Percentiles rank a stretch among this genome's conserved stretches.
Conservation (phyloP, 2,797 vertebrate genomes). For the Eurystomus glaucurus region DNA sequence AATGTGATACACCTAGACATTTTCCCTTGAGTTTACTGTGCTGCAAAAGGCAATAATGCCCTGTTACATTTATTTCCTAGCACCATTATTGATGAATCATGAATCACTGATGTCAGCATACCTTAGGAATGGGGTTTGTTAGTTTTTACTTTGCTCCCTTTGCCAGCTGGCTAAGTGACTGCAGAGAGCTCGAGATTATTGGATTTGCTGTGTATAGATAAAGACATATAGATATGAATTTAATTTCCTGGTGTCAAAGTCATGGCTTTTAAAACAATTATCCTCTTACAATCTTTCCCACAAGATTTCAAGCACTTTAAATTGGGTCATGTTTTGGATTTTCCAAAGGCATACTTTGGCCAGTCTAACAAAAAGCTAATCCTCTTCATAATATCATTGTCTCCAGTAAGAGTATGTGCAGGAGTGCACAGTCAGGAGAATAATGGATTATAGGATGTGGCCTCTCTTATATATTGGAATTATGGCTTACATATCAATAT, state of each 20-base stretch:
- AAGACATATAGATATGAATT: slow-evolving; percentile 76
- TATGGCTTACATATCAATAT: slow-evolving; percentile 35
- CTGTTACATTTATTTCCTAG: slow-evolving; percentile 61
- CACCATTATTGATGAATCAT: slow-evolving; percentile 67
- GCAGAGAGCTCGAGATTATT: slow-evolving; percentile 70
- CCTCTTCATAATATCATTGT: slow-evolving; percentile 53
- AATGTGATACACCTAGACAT: slow-evolving; percentile 14
- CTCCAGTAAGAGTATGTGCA: slow-evolving; percentile 25
- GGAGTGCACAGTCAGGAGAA: slow-evolving; percentile 37
- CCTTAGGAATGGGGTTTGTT: slow-evolving; percentile 63
- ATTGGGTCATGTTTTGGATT: slow-evolving; percentile 71
- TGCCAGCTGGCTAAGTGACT: slow-evolving; percentile 75
- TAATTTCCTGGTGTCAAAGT: slow-evolving; percentile 79
- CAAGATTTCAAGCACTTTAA: slow-evolving; percentile 57
- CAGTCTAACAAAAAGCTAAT: slow-evolving; percentile 50
- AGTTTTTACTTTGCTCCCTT: slow-evolving; percentile 63
- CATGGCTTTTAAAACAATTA: slow-evolving; percentile 75
- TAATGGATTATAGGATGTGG: slow-evolving; percentile 28
- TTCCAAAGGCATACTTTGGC: slow-evolving; percentile 44
- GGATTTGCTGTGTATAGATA: slow-evolving; percentile 75
- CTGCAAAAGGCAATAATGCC: slow-evolving; percentile 66
- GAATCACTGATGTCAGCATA: slow-evolving; percentile 71
- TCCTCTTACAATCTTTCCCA: slow-evolving; percentile 65
- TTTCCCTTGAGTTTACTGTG: slow-evolving; percentile 44
- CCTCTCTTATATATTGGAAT: slow-evolving; percentile 22